Conservation (phyloP, 2,113 vertebrate genomes). For the Halcyon senegalensis region DNA sequence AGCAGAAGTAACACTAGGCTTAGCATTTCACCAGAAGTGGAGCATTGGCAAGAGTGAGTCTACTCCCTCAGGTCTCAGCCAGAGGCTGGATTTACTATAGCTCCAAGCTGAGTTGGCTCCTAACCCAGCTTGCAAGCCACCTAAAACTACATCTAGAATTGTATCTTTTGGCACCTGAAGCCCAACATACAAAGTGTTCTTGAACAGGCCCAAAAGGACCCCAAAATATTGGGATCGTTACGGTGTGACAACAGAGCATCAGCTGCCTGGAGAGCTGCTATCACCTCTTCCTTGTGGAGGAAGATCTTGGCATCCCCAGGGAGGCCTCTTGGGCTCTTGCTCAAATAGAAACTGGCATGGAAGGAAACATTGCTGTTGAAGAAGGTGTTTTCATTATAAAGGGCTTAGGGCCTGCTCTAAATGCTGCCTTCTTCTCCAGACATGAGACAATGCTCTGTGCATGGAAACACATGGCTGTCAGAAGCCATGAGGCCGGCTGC, state of each 20-base stretch:
- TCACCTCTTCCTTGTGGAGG: not conserved
- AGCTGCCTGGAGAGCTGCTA: not conserved
- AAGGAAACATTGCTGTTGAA: fast-evolving
- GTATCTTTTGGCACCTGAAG: not conserved
- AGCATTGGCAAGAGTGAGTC: not conserved
- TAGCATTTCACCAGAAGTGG: not conserved
- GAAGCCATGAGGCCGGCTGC: not conserved
- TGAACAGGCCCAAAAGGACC: not conserved
- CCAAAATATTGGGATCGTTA: not conserved
- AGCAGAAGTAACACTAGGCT: not conserved
- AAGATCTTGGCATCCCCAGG: not conserved
- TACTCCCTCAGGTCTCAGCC: not conserved
- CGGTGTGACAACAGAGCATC: not conserved
- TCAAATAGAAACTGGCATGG: not conserved
- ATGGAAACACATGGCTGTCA: not conserved
- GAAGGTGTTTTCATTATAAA: not conserved
- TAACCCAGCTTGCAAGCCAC: not conserved
- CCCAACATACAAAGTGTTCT: not conserved
- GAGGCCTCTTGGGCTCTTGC: not conserved
- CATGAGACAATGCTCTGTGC: not conserved
- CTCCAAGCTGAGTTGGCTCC: not conserved
- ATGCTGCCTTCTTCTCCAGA: not conserved
- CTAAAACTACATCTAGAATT: not conserved
- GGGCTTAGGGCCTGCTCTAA: not conserved
- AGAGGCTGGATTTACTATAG: not conserved